A percentile compares a stretch with the other conserved stretches of the same genome.
Evolutionary conservation across 2,797 vertebrate species (phyloP).

Genomic region (Discoglossus pictus): DNA sequence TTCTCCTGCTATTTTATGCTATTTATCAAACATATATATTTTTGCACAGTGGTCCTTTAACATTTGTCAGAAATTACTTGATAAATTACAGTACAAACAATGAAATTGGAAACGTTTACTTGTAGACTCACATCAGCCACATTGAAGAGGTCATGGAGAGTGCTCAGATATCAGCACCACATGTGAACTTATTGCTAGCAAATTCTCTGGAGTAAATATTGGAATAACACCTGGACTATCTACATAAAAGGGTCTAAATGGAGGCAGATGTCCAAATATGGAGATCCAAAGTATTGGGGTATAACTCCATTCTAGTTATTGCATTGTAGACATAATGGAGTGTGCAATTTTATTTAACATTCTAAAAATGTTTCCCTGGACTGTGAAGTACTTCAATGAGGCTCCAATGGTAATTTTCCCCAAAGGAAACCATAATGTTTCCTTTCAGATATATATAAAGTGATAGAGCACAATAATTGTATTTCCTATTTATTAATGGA

Average conservation of each 20-base stretch:
- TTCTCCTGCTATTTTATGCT: no score
- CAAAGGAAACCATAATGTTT: no score
- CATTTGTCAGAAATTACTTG: slow-evolving; percentile 4
- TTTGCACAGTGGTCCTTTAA: no score
- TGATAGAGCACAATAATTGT: no score
- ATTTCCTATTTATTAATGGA: no score
- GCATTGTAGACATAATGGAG: no score
- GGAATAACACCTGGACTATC: background rate
- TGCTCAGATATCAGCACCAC: slow-evolving; percentile 19
- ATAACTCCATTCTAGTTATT: background rate
- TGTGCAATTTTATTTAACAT: no score
- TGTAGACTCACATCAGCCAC: slow-evolving; percentile 1
- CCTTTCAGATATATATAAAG: no score
- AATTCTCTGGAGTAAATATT: background rate
- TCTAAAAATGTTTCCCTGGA: no score
- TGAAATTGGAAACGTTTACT: slow-evolving; percentile 10
- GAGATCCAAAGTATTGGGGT: background rate
- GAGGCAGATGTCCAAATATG: slow-evolving; percentile 12
- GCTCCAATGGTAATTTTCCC: no score
- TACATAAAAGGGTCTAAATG: slow-evolving; percentile 7
- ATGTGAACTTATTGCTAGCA: slow-evolving; percentile 22
- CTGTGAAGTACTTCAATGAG: no score
- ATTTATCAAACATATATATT: no score
- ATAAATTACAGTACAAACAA: slow-evolving; percentile 7
- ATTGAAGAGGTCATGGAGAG: slow-evolving; percentile 15